phyloP scores from a whole-genome alignment of 2,888 invertebrate genomes.

The Cosmia pyralina region DNA sequence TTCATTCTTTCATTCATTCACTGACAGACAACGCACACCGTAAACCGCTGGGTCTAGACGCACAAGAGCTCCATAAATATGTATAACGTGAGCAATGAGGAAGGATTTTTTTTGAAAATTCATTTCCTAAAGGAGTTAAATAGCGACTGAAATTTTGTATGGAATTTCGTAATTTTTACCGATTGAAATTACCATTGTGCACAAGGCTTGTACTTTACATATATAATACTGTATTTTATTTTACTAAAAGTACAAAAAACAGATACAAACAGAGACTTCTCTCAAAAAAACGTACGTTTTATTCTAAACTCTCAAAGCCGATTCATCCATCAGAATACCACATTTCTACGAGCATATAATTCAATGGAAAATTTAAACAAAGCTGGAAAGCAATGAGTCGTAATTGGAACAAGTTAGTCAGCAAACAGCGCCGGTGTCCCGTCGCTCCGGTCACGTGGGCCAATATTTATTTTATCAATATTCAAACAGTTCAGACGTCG shows the following conservation, averaged over 20 bases:
- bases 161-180: neutral
- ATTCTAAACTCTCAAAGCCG: neutral
- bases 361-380: slow-evolving; percentile 49
- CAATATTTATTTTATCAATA: slow-evolving; percentile 88
- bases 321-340: slow-evolving; percentile 25
- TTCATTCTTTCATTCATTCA: neutral
- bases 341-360: slow-evolving; percentile 37
- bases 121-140: neutral
- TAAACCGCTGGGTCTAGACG: no score
- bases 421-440: slow-evolving; percentile 57
- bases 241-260: neutral
- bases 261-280: fast-evolving
- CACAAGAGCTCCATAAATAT: no score
- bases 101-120: neutral
- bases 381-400: slow-evolving; percentile 62
- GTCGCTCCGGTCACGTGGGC: slow-evolving; percentile 76
- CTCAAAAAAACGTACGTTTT: neutral
- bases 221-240: neutral
- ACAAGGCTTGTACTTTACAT: no score
- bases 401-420: slow-evolving; percentile 61
- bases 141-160: neutral
- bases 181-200: no score
- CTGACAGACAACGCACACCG: no score
- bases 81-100: neutral
- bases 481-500: slow-evolving; percentile 79